These are phyloP conservation scores for Apis dorsata DNA, from an alignment of 1,140 invertebrate species.

Conservation along the genomic window DNA sequence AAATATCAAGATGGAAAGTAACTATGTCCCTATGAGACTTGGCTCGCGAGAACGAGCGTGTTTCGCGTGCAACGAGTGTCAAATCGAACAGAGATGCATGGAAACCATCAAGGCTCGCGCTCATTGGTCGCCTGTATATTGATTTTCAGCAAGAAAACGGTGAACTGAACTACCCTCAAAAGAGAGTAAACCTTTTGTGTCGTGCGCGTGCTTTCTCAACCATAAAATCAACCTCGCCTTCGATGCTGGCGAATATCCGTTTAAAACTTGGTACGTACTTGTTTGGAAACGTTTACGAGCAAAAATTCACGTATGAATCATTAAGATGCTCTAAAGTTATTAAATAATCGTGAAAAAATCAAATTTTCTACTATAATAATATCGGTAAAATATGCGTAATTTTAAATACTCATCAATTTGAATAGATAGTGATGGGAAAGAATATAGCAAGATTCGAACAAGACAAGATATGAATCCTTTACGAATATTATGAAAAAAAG, in stretches of 20 bases:
- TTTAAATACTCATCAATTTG: neutral
- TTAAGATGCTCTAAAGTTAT: neutral
- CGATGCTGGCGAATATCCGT: neutral
- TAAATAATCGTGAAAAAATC: neutral
- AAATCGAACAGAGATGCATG: constrained; percentile 45
- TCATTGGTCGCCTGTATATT: constrained; percentile 51
- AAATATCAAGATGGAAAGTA: constrained; percentile 67
- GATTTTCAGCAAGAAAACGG: constrained; percentile 50
- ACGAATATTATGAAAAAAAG: too few relatives aligned
- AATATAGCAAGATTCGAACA: neutral
- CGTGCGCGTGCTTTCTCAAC: constrained; percentile 15
- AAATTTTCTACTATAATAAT: neutral
- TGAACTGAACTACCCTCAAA: constrained; percentile 33
- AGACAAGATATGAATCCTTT: too few relatives aligned
- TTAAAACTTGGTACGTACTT: neutral
- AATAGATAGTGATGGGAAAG: too few relatives aligned
- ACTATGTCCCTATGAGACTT: neutral
- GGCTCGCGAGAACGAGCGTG: neutral
- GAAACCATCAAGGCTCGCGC: constrained; percentile 10
- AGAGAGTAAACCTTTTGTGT: constrained; percentile 41
- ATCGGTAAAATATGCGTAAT: neutral
- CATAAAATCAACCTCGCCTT: constrained; percentile 33
- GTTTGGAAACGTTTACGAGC: neutral
- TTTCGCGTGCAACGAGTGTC: constrained; percentile 21
- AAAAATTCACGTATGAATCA: neutral